Conservation (phyloP, 2,888 invertebrate genomes). For the Nymphalis polychloros region DNA sequence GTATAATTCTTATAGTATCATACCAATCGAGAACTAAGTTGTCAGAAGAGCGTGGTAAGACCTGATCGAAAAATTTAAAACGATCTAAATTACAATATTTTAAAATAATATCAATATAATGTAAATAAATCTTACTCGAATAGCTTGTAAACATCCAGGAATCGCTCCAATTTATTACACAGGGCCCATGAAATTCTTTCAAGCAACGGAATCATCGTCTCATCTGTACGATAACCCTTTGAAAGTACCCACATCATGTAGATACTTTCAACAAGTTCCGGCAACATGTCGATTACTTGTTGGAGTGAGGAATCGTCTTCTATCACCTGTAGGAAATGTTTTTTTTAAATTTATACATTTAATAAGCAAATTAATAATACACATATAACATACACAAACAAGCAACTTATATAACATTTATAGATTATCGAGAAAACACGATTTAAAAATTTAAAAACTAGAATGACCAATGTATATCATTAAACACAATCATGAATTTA, state of each 20-base stretch:
- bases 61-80: no score
- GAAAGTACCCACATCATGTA: conserved; percentile 96
- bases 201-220: conserved; percentile 92
- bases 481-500: no score
- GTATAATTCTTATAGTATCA: no score
- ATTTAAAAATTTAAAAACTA: no score
- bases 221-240: conserved; percentile 90
- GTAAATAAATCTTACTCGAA: conserved; percentile 85
- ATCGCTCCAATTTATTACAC: conserved; percentile 87
- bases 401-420: no score
- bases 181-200: conserved; percentile 92
- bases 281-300: conserved; percentile 87
- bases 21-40: no score
- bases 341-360: not conserved
- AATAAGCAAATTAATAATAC: no score
- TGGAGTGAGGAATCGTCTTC: conserved; percentile 86
- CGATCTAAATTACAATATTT: not conserved
- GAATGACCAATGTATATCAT: no score
- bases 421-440: no score
- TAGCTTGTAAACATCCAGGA: conserved; percentile 86
- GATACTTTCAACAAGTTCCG: conserved; percentile 90
- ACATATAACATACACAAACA: no score
- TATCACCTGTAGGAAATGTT: conserved; percentile 81
- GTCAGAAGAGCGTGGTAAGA: no score
- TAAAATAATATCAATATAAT: not conserved